These are phyloP conservation scores for Agrilus mali DNA, from an alignment of 2,888 invertebrate genomes.

Conservation along the genomic window DNA sequence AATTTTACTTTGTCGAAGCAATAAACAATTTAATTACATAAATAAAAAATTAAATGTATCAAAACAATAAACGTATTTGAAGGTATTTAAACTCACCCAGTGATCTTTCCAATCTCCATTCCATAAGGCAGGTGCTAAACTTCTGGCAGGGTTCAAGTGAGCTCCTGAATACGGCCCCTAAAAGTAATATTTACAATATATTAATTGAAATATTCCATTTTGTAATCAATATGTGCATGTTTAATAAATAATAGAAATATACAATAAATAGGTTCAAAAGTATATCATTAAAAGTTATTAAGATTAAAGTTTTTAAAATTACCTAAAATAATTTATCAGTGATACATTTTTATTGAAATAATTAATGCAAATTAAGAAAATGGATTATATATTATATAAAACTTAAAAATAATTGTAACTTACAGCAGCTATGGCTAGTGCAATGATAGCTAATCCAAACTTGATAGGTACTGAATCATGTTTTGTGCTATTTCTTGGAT, in stretches of 20 bases:
- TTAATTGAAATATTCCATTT: neutral
- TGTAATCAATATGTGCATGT: too few relatives aligned
- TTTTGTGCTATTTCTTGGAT: slow-evolving; percentile 50
- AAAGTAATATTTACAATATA: slow-evolving; percentile 3
- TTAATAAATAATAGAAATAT: too few relatives aligned
- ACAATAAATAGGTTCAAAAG: too few relatives aligned
- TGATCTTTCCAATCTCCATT: slow-evolving; percentile 51
- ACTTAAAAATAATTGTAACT: slow-evolving; percentile 20
- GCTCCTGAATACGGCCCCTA: slow-evolving; percentile 47
- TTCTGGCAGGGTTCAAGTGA: slow-evolving; percentile 58
- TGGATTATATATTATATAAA: neutral
- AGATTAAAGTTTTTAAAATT: too few relatives aligned
- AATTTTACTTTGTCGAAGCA: too few relatives aligned
- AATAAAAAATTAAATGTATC: neutral
- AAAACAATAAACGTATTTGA: neutral
- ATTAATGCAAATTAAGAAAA: too few relatives aligned
- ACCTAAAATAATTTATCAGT: neutral
- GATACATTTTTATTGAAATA: slow-evolving; percentile 16
- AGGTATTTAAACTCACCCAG: slow-evolving; percentile 41
- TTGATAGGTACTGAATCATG: slow-evolving; percentile 53
- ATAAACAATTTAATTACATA: too few relatives aligned
- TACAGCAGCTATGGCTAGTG: slow-evolving; percentile 53
- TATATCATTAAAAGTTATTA: too few relatives aligned
- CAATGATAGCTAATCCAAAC: slow-evolving; percentile 54
- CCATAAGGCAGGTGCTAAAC: slow-evolving; percentile 59